Percentiles rank a stretch among this genome's conserved stretches.
Evolutionary conservation across 2,888 invertebrate genomes (phyloP).

Genomic region (Muscina levida): DNA sequence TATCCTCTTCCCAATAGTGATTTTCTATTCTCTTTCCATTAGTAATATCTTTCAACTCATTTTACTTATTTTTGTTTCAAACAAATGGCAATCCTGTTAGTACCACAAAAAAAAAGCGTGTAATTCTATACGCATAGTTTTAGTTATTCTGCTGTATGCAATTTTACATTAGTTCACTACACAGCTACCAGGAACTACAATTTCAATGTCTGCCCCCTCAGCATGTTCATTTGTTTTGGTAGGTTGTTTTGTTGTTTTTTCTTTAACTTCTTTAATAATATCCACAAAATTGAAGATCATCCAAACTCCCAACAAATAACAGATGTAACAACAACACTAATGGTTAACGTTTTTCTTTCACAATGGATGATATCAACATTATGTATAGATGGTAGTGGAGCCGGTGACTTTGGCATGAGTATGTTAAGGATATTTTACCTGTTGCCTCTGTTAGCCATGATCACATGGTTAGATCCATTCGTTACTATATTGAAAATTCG

Average conservation of each 20-base stretch:
- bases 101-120: constrained; percentile 15
- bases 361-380: constrained; percentile 16
- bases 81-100: constrained; percentile 27
- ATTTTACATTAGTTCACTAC: constrained; percentile 31
- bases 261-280: too few relatives aligned
- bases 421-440: background rate
- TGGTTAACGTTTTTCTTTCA: constrained; percentile 13
- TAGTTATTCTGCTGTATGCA: constrained; percentile 27
- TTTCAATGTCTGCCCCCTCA: background rate
- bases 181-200: constrained; percentile 48
- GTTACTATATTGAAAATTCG: constrained; percentile 68
- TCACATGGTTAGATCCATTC: constrained; percentile 62
- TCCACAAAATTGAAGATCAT: constrained; percentile 51
- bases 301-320: constrained; percentile 19
- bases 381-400: background rate
- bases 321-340: background rate
- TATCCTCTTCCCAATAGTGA: too few relatives aligned
- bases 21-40: too few relatives aligned
- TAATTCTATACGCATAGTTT: constrained; percentile 56
- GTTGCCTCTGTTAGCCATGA: constrained; percentile 1
- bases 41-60: too few relatives aligned
- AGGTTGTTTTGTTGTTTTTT: constrained; percentile 12
- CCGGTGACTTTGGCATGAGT: constrained; percentile 33
- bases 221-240: background rate
- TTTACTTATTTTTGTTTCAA: too few relatives aligned